Evolutionary conservation across 2,888 invertebrate species (phyloP).

Genomic region (Opisthograptis luteolata): DNA sequence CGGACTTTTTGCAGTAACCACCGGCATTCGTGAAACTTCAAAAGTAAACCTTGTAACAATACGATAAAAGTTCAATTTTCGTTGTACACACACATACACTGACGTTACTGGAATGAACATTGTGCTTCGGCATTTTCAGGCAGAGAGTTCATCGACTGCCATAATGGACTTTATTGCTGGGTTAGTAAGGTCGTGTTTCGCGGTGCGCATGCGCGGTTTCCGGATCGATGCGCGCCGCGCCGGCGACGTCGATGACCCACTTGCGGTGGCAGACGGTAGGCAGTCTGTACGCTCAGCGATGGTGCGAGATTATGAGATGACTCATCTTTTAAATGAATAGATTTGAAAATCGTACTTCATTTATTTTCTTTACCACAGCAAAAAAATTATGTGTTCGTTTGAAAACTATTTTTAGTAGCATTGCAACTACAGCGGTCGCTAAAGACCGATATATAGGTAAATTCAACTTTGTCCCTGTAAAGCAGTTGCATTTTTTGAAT

Average conservation of each 20-base stretch:
- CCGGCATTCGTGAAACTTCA: not conserved
- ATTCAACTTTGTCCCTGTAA: too few relatives aligned
- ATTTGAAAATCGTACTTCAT: too few relatives aligned
- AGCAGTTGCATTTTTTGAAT: too few relatives aligned
- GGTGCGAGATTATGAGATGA: constrained; percentile 15
- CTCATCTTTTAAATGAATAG: constrained; percentile 3
- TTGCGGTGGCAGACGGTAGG: constrained; percentile 49
- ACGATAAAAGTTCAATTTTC: not conserved
- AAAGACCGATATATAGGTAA: too few relatives aligned
- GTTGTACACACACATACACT: not conserved
- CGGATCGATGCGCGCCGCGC: constrained; percentile 74
- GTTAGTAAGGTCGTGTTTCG: constrained; percentile 35
- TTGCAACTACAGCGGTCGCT: too few relatives aligned
- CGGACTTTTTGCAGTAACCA: not conserved
- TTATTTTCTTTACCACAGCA: too few relatives aligned
- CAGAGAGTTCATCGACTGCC: constrained; percentile 24
- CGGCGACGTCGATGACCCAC: constrained; percentile 73
- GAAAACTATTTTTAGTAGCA: too few relatives aligned
- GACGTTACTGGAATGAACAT: not conserved
- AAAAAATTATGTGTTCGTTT: too few relatives aligned
- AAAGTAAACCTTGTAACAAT: not conserved
- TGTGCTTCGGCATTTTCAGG: constrained; percentile 5
- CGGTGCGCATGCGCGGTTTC: constrained; percentile 63
- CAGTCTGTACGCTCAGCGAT: constrained; percentile 14
- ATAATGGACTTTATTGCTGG: constrained; percentile 34